Conservation (phyloP, 2,113 vertebrate species). For the Cebidichthys violaceus region DNA sequence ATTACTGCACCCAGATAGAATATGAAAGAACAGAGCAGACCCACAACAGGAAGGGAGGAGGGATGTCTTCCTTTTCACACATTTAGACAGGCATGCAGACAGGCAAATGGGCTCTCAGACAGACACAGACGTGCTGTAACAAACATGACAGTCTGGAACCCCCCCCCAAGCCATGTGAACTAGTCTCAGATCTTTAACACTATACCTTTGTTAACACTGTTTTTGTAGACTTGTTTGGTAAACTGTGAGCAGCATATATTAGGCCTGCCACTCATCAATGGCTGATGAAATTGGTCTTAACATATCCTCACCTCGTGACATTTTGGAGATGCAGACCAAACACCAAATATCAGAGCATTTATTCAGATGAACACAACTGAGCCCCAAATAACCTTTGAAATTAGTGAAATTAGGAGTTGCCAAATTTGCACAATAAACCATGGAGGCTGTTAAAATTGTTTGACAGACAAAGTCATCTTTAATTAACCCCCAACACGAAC, state of each 20-base stretch:
- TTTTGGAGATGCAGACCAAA: not conserved
- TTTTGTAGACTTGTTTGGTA: not conserved
- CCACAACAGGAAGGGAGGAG: constrained; percentile 1
- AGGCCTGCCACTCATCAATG: not conserved
- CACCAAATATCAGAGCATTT: not conserved
- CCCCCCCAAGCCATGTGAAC: not conserved
- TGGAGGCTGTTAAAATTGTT: not conserved
- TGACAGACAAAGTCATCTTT: constrained; percentile 21
- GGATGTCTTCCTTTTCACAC: constrained; percentile 44
- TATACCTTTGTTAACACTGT: not conserved
- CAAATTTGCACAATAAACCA: not conserved
- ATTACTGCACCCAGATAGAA: constrained; percentile 56
- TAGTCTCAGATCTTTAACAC: not conserved
- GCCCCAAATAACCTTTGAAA: not conserved
- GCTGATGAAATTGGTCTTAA: not conserved
- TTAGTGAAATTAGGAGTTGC: not conserved
- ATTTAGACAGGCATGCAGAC: constrained; percentile 46
- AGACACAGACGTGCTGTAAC: constrained; percentile 33
- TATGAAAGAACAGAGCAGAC: constrained; percentile 47
- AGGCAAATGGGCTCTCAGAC: constrained; percentile 40
- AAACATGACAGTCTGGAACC: constrained; percentile 18
- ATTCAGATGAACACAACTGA: not conserved
- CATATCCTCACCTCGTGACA: not conserved
- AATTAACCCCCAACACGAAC: not conserved
- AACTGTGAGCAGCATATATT: not conserved